Evolutionary conservation across 2,113 vertebrate species (phyloP).

Genomic region (Amblyornis subalaris): DNA sequence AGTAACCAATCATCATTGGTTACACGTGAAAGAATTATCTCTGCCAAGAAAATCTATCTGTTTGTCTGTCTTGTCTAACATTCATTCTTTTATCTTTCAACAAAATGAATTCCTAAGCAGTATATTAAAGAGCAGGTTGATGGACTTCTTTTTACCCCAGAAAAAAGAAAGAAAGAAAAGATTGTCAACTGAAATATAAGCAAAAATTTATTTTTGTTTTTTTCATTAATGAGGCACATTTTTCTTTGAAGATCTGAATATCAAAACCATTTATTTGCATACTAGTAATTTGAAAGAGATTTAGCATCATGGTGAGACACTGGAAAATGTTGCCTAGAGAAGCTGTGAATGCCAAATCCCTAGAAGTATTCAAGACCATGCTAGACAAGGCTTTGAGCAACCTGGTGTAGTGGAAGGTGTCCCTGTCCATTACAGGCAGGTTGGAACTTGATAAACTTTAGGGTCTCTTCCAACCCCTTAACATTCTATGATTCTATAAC

Average conservation of each 20-base stretch:
- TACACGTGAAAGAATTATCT: background rate
- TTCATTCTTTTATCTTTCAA: background rate
- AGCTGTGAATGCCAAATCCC: background rate
- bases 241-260: background rate
- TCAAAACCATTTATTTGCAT: background rate
- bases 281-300: background rate
- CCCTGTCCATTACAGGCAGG: rapidly evolving
- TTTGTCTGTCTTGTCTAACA: background rate
- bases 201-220: background rate
- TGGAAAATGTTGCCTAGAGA: background rate
- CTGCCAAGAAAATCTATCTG: background rate
- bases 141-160: background rate
- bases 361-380: background rate
- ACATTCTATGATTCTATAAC: background rate
- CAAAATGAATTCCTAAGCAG: background rate
- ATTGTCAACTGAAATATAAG: background rate
- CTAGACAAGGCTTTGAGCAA: background rate
- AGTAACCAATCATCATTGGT: background rate
- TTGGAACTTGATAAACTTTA: background rate
- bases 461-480: background rate
- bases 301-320: background rate
- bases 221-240: background rate
- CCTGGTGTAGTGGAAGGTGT: background rate
- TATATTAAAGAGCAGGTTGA: background rate
- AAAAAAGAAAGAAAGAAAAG: background rate